Conservation (phyloP, 2,113 vertebrate genomes). For the Carassius auratus region DNA sequence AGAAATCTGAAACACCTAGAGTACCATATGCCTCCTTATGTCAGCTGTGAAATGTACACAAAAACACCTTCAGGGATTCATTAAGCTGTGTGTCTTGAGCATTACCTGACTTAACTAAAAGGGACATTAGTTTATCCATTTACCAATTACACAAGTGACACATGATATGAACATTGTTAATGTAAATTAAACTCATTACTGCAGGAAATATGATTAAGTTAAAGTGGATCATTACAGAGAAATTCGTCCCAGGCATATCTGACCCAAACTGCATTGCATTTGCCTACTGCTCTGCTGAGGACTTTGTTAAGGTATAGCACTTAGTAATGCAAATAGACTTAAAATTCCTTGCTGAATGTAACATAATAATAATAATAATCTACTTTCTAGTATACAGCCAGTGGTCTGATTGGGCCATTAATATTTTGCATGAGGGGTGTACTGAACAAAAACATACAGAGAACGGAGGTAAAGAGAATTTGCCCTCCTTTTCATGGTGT, state of each 20-base stretch:
- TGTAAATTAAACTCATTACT: conserved; percentile 18
- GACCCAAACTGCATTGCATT: conserved; percentile 93
- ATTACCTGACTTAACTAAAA: background rate
- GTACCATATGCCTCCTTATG: background rate
- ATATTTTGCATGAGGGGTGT: conserved; percentile 87
- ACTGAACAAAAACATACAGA: conserved; percentile 75
- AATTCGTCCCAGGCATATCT: conserved; percentile 83
- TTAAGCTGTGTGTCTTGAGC: background rate
- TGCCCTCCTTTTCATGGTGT: conserved; percentile 89
- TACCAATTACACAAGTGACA: background rate
- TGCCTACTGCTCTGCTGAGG: conserved; percentile 85
- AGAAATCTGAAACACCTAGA: conserved; percentile 34
- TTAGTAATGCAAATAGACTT: background rate
- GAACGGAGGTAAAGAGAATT: conserved; percentile 86
- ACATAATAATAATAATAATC: conserved; percentile 28
- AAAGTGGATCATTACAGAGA: conserved; percentile 84
- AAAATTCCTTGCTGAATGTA: background rate
- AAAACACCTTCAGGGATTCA: background rate
- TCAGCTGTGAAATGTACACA: background rate
- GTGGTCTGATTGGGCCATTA: conserved; percentile 90
- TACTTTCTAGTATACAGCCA: conserved; percentile 86
- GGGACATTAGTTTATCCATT: background rate
- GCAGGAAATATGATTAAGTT: conserved; percentile 82
- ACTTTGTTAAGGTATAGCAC: conserved; percentile 85
- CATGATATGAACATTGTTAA: background rate